Conservation (phyloP, 2,888 invertebrate species). For the Chironomus tentans region DNA sequence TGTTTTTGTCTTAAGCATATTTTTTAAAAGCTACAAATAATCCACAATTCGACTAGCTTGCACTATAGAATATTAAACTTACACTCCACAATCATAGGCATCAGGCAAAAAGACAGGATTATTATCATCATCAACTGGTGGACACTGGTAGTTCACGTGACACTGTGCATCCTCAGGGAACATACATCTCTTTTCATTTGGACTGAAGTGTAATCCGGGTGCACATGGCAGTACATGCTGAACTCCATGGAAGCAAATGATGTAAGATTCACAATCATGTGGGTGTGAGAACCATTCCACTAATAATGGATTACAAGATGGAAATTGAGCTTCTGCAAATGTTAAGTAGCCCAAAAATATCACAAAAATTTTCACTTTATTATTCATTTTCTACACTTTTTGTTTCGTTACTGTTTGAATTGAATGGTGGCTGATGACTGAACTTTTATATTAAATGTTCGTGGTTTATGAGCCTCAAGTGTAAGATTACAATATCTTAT, state of each 20-base stretch:
- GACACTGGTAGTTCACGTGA: neutral
- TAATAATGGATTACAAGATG: neutral
- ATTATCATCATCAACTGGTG: neutral
- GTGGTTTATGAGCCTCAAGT: too few relatives aligned
- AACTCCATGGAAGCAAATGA: slow-evolving; percentile 6
- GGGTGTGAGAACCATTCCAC: slow-evolving; percentile 11
- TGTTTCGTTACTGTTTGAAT: too few relatives aligned
- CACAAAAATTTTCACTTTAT: neutral
- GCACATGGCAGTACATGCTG: neutral
- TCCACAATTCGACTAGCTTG: too few relatives aligned
- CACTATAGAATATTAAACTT: neutral
- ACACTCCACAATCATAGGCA: neutral
- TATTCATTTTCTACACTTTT: too few relatives aligned
- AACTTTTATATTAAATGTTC: too few relatives aligned
- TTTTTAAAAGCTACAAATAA: neutral
- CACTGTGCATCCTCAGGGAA: neutral
- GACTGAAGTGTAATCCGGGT: neutral
- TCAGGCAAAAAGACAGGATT: slow-evolving; percentile 1
- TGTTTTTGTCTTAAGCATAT: too few relatives aligned
- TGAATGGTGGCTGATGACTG: too few relatives aligned
- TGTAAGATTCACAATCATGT: neutral
- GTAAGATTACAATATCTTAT: too few relatives aligned
- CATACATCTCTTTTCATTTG: neutral
- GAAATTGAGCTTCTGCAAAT: neutral
- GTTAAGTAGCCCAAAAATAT: neutral